A percentile compares a stretch with the other conserved stretches of the same genome.
Conservation (phyloP, 2,113 vertebrate genomes). For the Regulus satrapa region DNA sequence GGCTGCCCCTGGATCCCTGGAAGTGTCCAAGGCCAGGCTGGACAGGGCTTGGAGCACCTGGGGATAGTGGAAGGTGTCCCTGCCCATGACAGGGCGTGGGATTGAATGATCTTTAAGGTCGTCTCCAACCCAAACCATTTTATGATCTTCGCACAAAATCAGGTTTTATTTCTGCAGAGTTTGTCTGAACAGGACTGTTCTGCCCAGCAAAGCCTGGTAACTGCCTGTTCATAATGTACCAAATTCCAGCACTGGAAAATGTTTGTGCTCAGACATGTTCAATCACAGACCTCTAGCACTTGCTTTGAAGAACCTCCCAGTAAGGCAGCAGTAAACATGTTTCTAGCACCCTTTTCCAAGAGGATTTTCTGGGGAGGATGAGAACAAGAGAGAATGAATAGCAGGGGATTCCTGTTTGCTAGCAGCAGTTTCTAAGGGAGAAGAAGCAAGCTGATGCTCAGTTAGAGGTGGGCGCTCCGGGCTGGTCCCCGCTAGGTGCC, state of each 20-base stretch:
- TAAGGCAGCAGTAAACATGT: background rate
- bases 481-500: constrained; percentile 11
- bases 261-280: background rate
- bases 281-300: background rate
- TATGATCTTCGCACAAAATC: background rate
- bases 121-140: background rate
- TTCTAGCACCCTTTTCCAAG: background rate
- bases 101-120: background rate
- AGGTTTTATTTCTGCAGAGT: background rate
- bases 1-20: background rate
- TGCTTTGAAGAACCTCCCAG: background rate
- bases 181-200: background rate
- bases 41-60: background rate
- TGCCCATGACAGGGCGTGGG: background rate
- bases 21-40: background rate
- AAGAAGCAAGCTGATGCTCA: background rate
- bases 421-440: background rate
- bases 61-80: background rate
- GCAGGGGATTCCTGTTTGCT: background rate
- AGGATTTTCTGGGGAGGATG: background rate
- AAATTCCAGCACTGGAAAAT: background rate
- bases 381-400: background rate
- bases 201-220: background rate
- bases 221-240: background rate
- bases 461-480: background rate